Evolutionary conservation across 2,797 vertebrate species (phyloP).

Genomic region (Sternotherus odoratus): DNA sequence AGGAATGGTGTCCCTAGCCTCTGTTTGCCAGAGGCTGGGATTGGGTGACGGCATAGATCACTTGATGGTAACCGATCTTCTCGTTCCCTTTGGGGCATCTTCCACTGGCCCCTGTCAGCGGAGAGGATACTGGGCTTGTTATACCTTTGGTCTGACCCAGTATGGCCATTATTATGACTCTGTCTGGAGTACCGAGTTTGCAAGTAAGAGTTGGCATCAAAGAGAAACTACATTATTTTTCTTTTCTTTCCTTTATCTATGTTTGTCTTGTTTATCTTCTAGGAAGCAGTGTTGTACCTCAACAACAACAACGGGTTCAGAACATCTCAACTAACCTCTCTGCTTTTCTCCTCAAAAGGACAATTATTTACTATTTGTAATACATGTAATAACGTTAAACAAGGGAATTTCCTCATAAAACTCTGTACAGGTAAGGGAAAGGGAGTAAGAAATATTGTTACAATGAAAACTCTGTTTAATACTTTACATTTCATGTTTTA

Average conservation of each 20-base stretch:
- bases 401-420: neutral
- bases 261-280: neutral
- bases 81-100: no score
- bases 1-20: no score
- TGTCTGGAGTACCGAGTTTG: neutral
- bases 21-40: no score
- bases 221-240: neutral
- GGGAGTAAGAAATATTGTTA: neutral
- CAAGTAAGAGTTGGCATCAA: neutral
- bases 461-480: neutral
- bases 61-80: no score
- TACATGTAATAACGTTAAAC: neutral
- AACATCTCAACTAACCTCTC: neutral
- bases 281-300: no score
- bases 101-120: no score
- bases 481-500: neutral
- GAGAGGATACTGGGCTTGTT: no score
- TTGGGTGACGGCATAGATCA: no score
- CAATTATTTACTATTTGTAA: neutral
- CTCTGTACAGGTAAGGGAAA: neutral
- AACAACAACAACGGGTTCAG: neutral
- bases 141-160: no score
- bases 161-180: no score
- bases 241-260: neutral
- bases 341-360: neutral